These are phyloP conservation scores for Lucilia sericata DNA, from an alignment of 1,140 invertebrate genomes.

Conservation along the genomic window DNA sequence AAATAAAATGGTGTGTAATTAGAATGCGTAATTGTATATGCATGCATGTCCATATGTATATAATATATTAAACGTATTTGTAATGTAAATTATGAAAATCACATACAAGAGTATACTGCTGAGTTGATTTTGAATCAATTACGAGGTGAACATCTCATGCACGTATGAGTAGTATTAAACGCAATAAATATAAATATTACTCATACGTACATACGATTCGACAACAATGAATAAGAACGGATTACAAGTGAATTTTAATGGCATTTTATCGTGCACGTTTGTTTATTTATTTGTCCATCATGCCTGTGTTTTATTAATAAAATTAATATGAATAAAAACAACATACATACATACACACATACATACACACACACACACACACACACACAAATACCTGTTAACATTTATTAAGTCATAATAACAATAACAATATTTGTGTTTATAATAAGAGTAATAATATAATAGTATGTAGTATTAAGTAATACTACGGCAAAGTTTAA, in stretches of 20 bases:
- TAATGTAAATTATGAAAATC: no score
- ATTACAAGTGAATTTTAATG: not conserved
- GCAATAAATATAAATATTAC: not conserved
- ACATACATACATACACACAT: not conserved
- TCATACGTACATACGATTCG: not conserved
- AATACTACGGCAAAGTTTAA: not conserved
- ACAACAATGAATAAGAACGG: not conserved
- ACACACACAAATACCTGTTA: not conserved
- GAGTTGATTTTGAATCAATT: constrained; percentile 10
- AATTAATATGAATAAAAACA: no score
- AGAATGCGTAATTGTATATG: not conserved
- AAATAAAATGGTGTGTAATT: no score
- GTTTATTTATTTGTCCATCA: not conserved
- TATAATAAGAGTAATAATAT: not conserved
- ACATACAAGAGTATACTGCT: not conserved
- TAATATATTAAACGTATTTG: not conserved
- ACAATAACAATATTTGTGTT: not conserved
- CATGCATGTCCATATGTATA: not conserved
- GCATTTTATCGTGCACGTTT: not conserved
- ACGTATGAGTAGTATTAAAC: not conserved
- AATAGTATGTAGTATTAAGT: not conserved
- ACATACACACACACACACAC: not conserved
- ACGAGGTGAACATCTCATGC: not conserved
- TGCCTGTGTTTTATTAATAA: not conserved
- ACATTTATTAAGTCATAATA: not conserved